A percentile compares a stretch with the other conserved stretches of the same genome.
Conservation (phyloP, 2,888 invertebrate genomes). For the Cephalotes varians region DNA sequence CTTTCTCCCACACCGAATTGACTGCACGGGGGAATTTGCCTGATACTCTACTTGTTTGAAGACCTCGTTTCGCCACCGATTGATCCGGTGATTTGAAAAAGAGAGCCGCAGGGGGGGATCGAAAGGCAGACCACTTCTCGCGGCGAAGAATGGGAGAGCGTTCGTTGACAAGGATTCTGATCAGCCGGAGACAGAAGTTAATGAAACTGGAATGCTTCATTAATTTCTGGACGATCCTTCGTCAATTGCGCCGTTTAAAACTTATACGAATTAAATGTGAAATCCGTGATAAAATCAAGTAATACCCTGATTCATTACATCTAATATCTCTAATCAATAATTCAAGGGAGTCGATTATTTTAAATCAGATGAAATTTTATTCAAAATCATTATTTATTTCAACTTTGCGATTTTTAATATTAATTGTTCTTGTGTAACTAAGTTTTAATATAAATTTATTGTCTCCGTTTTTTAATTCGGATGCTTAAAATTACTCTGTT, state of each 20-base stretch:
- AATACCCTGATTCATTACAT: background rate
- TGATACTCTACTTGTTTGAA: constrained; percentile 54
- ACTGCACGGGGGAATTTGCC: constrained; percentile 6
- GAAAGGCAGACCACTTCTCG: background rate
- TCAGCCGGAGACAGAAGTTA: background rate
- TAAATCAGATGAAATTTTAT: background rate
- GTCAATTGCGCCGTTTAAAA: background rate
- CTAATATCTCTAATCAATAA: background rate
- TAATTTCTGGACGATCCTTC: background rate
- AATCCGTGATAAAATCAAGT: background rate
- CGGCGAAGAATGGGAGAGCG: constrained; percentile 1
- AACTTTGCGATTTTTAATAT: background rate
- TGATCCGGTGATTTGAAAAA: constrained; percentile 52
- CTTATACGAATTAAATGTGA: background rate
- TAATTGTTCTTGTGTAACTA: background rate
- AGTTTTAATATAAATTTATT: background rate
- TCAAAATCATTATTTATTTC: background rate
- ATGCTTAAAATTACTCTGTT: background rate
- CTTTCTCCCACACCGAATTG: constrained; percentile 51
- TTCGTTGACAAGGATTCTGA: constrained; percentile 32
- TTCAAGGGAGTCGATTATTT: background rate
- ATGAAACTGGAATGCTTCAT: constrained; percentile 10
- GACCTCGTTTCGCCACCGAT: constrained; percentile 55
- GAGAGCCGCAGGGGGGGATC: constrained; percentile 7
- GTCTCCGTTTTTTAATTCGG: background rate